These are phyloP conservation scores for Drosophila albomicans DNA, from an alignment of 1,140 invertebrate species.

Conservation along the genomic window DNA sequence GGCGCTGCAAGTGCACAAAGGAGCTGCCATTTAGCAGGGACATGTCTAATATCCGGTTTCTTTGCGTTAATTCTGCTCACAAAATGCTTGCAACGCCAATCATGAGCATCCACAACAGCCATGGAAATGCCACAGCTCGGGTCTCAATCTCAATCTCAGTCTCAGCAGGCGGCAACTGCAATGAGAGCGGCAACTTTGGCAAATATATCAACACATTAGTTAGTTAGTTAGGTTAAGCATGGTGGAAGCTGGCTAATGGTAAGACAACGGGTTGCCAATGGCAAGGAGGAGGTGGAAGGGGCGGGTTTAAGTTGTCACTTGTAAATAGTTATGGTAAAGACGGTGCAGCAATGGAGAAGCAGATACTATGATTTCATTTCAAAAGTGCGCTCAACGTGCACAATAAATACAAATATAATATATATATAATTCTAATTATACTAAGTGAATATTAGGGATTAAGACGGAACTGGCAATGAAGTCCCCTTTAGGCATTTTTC, in stretches of 20 bases:
- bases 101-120: slow-evolving; percentile 59
- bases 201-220: slow-evolving; percentile 80
- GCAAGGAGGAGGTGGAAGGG: background rate
- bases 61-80: slow-evolving; percentile 56
- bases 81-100: slow-evolving; percentile 42
- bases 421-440: slow-evolving; percentile 9
- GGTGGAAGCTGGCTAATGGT: slow-evolving; percentile 25
- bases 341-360: slow-evolving; percentile 18
- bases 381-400: slow-evolving; percentile 4
- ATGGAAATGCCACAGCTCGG: slow-evolving; percentile 12
- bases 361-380: slow-evolving; percentile 13
- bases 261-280: slow-evolving; percentile 15
- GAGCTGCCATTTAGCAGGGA: slow-evolving; percentile 36
- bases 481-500: slow-evolving; percentile 14
- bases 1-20: slow-evolving; percentile 50
- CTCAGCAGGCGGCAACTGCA: slow-evolving; percentile 32
- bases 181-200: slow-evolving; percentile 50
- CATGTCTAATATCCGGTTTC: slow-evolving; percentile 58
- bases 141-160: slow-evolving; percentile 2
- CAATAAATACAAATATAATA: slow-evolving; percentile 1
- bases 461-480: slow-evolving; percentile 5
- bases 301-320: slow-evolving; percentile 11
- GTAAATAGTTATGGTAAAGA: slow-evolving; percentile 29
- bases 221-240: slow-evolving; percentile 73
- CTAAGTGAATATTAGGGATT: slow-evolving; percentile 24